Conservation (phyloP, 1,140 invertebrate species). For the Apis dorsata region DNA sequence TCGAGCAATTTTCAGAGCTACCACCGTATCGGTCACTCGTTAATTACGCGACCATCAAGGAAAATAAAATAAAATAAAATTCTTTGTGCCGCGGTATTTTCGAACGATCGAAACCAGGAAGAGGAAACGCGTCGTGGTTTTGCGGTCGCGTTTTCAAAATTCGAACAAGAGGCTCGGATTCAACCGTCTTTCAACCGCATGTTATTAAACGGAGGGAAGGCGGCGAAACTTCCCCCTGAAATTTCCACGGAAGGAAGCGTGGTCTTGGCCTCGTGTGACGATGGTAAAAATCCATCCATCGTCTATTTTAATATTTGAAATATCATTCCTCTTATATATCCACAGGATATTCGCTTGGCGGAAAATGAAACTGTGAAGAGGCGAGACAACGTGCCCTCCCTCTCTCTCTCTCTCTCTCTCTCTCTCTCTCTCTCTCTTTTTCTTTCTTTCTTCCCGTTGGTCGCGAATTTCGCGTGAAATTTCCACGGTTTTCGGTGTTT, state of each 20-base stretch:
- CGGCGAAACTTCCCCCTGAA: background rate
- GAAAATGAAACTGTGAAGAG: conserved; percentile 24
- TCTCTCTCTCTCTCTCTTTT: too few relatives aligned
- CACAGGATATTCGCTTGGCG: conserved; percentile 1
- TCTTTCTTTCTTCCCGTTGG: background rate
- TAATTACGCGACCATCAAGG: background rate
- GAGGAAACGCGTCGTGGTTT: too few relatives aligned
- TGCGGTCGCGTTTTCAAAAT: background rate
- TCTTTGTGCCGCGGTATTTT: background rate
- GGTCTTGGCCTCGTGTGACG: background rate
- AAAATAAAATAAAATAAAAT: background rate
- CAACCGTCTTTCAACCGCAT: background rate
- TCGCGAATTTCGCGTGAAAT: conserved; percentile 9
- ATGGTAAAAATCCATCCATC: conserved; percentile 13
- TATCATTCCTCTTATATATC: conserved; percentile 21
- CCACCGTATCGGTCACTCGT: background rate
- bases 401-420: too few relatives aligned
- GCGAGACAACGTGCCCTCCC: background rate
- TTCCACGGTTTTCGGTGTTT: background rate
- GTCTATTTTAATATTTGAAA: conserved; percentile 39
- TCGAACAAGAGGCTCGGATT: background rate
- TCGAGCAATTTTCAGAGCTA: background rate
- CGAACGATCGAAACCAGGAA: background rate
- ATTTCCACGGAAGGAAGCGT: background rate
- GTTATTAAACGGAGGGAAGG: background rate